phyloP scores from a whole-genome alignment of 2,888 invertebrate species.

The Brachyptera risi region DNA sequence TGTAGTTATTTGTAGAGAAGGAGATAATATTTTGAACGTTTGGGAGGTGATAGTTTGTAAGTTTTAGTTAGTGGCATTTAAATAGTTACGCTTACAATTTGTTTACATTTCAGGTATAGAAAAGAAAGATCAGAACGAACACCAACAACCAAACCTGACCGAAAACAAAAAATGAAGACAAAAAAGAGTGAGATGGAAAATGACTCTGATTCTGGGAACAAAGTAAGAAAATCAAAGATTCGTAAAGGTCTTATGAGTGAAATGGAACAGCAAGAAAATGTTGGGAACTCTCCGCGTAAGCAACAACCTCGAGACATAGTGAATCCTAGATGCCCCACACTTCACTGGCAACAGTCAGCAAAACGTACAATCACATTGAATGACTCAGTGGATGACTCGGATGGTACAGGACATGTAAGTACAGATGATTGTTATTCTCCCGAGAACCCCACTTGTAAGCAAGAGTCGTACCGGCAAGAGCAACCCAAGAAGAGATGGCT shows the following conservation, averaged over 20 bases:
- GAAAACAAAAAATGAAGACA: conserved; percentile 46
- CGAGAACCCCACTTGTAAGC: not conserved
- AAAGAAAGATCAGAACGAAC: conserved; percentile 43
- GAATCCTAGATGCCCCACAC: not conserved
- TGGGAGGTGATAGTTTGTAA: no score
- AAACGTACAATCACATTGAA: not conserved
- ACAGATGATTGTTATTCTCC: conserved; percentile 19
- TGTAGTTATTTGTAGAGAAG: no score
- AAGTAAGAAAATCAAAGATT: conserved; percentile 47
- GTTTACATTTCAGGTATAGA: conserved; percentile 43
- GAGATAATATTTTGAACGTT: no score
- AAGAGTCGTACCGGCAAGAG: conserved; percentile 30
- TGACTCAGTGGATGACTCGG: conserved; percentile 2
- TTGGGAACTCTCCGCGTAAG: conserved; percentile 36
- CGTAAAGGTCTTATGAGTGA: conserved; percentile 47
- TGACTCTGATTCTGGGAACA: conserved; percentile 33
- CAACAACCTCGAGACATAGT: conserved; percentile 10
- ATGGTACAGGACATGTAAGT: not conserved
- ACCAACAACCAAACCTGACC: conserved; percentile 43
- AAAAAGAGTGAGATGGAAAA: conserved; percentile 46
- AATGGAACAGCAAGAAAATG: conserved; percentile 45
- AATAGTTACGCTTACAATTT: no score
- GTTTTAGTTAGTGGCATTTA: no score
- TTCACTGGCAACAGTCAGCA: conserved; percentile 7
- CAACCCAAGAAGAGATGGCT: conserved; percentile 60